Conservation (phyloP, 2,888 invertebrate genomes). For the Cloeon dipterum region DNA sequence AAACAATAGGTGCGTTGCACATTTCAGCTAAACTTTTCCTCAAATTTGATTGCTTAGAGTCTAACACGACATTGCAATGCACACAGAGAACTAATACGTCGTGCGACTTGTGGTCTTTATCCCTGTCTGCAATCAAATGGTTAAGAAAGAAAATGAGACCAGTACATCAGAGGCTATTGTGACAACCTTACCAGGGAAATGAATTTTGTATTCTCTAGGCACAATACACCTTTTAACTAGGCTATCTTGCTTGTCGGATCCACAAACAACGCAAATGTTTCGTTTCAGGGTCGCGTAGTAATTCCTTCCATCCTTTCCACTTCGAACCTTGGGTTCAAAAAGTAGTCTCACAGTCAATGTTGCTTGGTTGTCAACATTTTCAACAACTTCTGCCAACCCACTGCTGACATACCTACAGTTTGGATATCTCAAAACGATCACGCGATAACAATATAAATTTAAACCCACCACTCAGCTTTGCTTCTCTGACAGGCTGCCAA, state of each 20-base stretch:
- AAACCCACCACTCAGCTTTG: conserved; percentile 46
- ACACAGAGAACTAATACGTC: conserved; percentile 53
- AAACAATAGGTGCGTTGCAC: conserved; percentile 40
- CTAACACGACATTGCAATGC: conserved; percentile 44
- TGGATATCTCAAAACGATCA: too few relatives aligned
- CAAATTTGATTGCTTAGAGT: conserved; percentile 32
- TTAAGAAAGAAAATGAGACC: conserved; percentile 3
- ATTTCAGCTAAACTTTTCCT: conserved; percentile 29
- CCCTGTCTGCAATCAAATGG: conserved; percentile 28
- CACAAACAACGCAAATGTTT: conserved; percentile 64
- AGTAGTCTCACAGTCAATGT: conserved; percentile 44
- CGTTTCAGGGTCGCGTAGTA: conserved; percentile 48
- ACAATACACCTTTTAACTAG: conserved; percentile 60
- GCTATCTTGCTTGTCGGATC: conserved; percentile 32
- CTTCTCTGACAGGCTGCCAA: conserved; percentile 50
- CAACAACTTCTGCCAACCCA: conserved; percentile 19
- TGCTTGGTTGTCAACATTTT: conserved; percentile 14
- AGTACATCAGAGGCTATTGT: conserved; percentile 3
- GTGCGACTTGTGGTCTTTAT: conserved; percentile 63
- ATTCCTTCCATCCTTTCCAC: conserved; percentile 39
- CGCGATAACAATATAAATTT: conserved; percentile 16
- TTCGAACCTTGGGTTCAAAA: conserved; percentile 56
- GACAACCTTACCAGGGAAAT: conserved; percentile 39
- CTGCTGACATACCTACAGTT: conserved; percentile 20
- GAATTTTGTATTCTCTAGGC: conserved; percentile 57